These are phyloP conservation scores for Eupsilia transversa DNA, from an alignment of 2,888 invertebrate genomes.

Conservation along the genomic window DNA sequence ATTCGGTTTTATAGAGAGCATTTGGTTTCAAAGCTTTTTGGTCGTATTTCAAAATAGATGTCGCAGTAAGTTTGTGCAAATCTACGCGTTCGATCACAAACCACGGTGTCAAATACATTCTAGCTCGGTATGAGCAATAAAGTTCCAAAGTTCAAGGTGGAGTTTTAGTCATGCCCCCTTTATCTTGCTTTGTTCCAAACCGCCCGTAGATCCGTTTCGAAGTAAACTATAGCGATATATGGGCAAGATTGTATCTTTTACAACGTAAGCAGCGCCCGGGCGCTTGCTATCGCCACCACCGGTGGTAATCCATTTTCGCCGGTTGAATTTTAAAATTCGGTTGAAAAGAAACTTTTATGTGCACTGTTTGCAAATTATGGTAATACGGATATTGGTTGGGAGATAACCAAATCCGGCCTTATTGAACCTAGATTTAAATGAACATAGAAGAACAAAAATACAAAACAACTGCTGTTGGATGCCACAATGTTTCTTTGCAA, in stretches of 20 bases:
- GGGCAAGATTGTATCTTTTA: slow-evolving; percentile 56
- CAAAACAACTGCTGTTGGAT: background rate
- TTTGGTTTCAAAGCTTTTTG: slow-evolving; percentile 15
- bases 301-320: slow-evolving; percentile 52
- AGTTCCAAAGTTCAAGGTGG: slow-evolving; percentile 72
- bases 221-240: slow-evolving; percentile 61
- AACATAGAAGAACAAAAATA: slow-evolving; percentile 7
- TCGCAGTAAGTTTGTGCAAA: slow-evolving; percentile 35
- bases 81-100: slow-evolving; percentile 40
- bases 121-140: slow-evolving; percentile 51
- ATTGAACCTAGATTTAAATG: background rate
- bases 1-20: slow-evolving; percentile 19
- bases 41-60: slow-evolving; percentile 36
- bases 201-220: slow-evolving; percentile 58
- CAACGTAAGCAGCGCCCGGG: slow-evolving; percentile 48
- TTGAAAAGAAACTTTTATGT: slow-evolving; percentile 24
- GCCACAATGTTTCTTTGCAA: slow-evolving; percentile 30
- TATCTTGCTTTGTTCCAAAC: slow-evolving; percentile 64
- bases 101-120: slow-evolving; percentile 62
- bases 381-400: background rate
- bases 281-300: slow-evolving; percentile 49
- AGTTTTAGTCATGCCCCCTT: slow-evolving; percentile 62
- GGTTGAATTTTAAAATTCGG: slow-evolving; percentile 42
- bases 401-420: background rate
- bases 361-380: slow-evolving; percentile 33